These are phyloP conservation scores for Amphiura filiformis DNA, from an alignment of 35 echinoderm and acorn worm species.

Conservation along the genomic window DNA sequence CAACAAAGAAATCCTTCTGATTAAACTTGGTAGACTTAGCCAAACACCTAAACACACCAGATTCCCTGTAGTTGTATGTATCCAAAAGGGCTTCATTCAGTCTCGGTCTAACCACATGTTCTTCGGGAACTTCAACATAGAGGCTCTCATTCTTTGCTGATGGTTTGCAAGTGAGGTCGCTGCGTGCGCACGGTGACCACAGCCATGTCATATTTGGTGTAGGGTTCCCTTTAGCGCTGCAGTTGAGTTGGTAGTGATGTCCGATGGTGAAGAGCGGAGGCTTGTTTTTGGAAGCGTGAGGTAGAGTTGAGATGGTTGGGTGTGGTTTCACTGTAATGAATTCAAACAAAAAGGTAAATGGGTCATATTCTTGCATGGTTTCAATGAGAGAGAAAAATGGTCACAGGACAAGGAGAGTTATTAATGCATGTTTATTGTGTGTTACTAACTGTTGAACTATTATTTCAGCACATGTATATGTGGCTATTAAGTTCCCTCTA, in stretches of 20 bases:
- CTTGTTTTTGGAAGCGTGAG: conserved; percentile 9
- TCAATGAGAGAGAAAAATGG: too few relatives aligned
- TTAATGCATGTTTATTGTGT: too few relatives aligned
- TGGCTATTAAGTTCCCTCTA: too few relatives aligned
- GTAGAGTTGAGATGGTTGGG: conserved; percentile 1
- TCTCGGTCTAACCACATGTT: too few relatives aligned
- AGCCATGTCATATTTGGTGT: conserved; percentile 28
- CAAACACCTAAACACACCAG: conserved; percentile 29
- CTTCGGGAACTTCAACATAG: background rate
- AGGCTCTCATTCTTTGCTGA: background rate
- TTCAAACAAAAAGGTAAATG: too few relatives aligned
- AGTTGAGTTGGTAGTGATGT: conserved; percentile 32
- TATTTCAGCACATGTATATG: too few relatives aligned
- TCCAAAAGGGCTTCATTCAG: background rate
- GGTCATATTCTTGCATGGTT: too few relatives aligned
- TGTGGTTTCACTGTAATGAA: conserved; percentile 35
- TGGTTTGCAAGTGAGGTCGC: background rate
- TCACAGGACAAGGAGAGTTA: too few relatives aligned
- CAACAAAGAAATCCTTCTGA: background rate
- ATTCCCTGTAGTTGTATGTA: background rate
- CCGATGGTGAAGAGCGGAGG: conserved; percentile 33
- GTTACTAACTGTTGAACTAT: too few relatives aligned
- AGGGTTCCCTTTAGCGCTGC: conserved; percentile 40
- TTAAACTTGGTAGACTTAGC: conserved; percentile 4
- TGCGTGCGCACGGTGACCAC: background rate